Evolutionary conservation across 1,140 invertebrate species (phyloP), one percentile per base, ranked within the genome.

Genomic region (Pogonomyrmex barbatus): DNA sequence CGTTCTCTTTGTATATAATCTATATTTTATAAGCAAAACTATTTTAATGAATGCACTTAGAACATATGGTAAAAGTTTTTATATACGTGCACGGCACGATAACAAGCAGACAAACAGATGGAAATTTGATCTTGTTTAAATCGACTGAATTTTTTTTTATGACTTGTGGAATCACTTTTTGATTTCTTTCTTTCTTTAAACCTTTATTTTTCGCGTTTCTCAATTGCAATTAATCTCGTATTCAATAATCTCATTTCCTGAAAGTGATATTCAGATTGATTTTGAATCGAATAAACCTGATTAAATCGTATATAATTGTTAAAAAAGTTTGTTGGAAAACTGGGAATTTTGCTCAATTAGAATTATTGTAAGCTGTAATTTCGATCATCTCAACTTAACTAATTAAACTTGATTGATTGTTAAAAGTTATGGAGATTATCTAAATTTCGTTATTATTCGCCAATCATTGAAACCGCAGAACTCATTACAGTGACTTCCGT

Each of bases 361-460:
- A 50, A 14, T 24, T 58, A 81, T 39, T 30, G 5, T 5, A 4
- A 36, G 14, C 9, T 58, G 67, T 36, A 12, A 73, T 83, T 60
- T 60, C 17, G 17, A 14, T 60, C 6, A 9, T 63, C 9, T 71
- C 6, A 56, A 60, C 42, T 73, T 75, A 30, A 14, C 4, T 30
- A 50, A 62, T 75, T 36, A 83, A 47, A 83, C 50, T 30, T 47
- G 30, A 47, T n/a, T 60, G 3, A 75, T 83, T 42, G 54, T n/a
- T n/a, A n/a, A 4, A 52, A 83, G 62, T 83, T 75, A 83, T 62
- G 56, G 30, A 60, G 42, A 73, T 62, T 75, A 83, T 83, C 8
- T 42, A 75, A 42, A 83, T 73, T 75, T 75, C 4, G 30, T 75
- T 39, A 50, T n/a, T 58, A 50, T n/a, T 58, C 39, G 52, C 36